phyloP scores from a whole-genome alignment of 2,113 vertebrate species.

The Rhineura floridana region DNA sequence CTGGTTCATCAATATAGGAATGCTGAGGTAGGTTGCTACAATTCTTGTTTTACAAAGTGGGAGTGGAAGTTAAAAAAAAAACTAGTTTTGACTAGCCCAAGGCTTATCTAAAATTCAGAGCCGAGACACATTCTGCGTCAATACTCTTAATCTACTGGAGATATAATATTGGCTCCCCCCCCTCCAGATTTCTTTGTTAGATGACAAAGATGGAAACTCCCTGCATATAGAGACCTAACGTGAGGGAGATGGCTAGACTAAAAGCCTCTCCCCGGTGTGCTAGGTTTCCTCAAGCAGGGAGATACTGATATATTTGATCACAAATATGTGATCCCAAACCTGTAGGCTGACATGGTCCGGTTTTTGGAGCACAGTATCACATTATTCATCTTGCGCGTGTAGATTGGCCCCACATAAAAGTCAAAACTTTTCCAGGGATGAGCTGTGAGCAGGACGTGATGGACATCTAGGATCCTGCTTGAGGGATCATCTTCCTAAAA shows the following conservation, averaged over 20 bases:
- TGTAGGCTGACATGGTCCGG: background rate
- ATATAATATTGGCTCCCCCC: background rate
- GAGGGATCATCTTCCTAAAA: background rate
- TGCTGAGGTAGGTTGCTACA: background rate
- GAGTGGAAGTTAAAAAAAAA: background rate
- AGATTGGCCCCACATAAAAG: background rate
- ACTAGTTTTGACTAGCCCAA: background rate
- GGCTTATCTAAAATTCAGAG: background rate
- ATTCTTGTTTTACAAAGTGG: background rate
- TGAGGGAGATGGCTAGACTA: background rate
- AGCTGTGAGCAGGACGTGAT: background rate
- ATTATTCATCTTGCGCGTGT: too few relatives aligned
- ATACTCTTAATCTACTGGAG: background rate
- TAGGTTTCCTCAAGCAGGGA: background rate
- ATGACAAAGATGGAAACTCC: background rate
- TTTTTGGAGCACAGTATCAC: background rate
- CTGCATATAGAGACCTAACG: background rate
- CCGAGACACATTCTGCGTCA: background rate
- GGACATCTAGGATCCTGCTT: background rate
- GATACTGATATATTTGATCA: background rate
- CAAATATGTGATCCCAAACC: background rate
- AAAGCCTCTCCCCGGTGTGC: too few relatives aligned
- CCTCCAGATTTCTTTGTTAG: background rate
- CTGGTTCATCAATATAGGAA: background rate
- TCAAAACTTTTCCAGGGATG: background rate